phyloP scores from a whole-genome alignment of 2,888 invertebrate genomes.

The Scaptomyza reducta region DNA sequence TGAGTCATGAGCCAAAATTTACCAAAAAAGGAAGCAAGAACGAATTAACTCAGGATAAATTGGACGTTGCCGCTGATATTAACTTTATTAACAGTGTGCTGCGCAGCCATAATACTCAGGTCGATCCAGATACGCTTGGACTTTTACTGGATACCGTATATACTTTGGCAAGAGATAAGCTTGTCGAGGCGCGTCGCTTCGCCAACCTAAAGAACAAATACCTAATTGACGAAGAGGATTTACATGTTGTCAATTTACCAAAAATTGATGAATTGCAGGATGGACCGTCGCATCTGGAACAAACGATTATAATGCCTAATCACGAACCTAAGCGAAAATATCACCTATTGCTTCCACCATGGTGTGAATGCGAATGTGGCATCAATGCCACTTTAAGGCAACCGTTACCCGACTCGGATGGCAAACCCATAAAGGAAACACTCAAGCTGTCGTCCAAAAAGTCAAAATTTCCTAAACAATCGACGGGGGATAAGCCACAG shows the following conservation, averaged over 20 bases:
- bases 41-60: not conserved
- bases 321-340: not conserved
- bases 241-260: slow-evolving; percentile 13
- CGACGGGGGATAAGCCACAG: not conserved
- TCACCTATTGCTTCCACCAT: slow-evolving; percentile 5
- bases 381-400: not conserved
- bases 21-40: not conserved
- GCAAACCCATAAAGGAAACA: not conserved
- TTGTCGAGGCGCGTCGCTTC: slow-evolving; percentile 31
- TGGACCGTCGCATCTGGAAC: not conserved
- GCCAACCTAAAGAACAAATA: slow-evolving; percentile 28
- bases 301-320: not conserved
- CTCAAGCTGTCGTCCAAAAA: not conserved
- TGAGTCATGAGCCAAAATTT: not conserved
- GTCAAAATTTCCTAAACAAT: not conserved
- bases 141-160: slow-evolving; percentile 24
- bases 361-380: slow-evolving; percentile 10
- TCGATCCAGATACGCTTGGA: slow-evolving; percentile 1
- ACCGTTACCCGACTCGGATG: not conserved
- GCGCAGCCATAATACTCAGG: not conserved
- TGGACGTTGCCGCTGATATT: slow-evolving; percentile 4
- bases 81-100: slow-evolving; percentile 27
- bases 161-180: slow-evolving; percentile 25
- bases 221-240: slow-evolving; percentile 25
- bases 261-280: slow-evolving; percentile 25